Percentiles rank a stretch among this genome's conserved stretches.
Conservation (phyloP, 1,140 invertebrate genomes). For the Nasonia giraulti region DNA sequence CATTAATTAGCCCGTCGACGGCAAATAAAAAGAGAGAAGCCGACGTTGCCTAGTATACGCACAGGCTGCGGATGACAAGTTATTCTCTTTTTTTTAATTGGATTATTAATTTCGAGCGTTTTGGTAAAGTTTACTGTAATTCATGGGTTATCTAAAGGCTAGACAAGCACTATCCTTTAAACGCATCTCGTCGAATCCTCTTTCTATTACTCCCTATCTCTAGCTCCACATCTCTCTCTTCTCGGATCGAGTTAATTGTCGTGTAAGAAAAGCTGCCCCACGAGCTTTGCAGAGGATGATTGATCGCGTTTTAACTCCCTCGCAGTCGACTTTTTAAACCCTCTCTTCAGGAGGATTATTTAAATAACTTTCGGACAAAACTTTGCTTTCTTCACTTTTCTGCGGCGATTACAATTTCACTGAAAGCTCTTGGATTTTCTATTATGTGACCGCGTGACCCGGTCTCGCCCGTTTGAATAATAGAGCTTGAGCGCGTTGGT, state of each 20-base stretch:
- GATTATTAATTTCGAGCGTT: neutral
- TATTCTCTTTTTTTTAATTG: too few species aligned
- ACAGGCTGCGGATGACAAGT: too few species aligned
- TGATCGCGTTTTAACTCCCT: neutral
- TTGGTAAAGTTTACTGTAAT: neutral
- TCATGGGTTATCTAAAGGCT: neutral
- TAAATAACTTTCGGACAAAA: neutral
- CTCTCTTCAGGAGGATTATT: neutral
- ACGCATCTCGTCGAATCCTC: neutral
- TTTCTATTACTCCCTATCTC: neutral
- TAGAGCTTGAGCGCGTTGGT: neutral
- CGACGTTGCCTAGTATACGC: too few species aligned
- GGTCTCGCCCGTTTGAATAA: neutral
- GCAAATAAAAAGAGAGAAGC: neutral
- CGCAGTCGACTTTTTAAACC: neutral
- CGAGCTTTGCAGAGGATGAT: neutral
- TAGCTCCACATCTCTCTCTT: neutral
- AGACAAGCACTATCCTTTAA: neutral
- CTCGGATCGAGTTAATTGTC: neutral
- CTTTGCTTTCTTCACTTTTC: neutral
- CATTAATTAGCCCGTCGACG: constrained; percentile 11
- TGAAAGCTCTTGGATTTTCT: neutral
- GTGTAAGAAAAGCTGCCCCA: neutral
- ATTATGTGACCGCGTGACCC: neutral
- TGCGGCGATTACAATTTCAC: neutral